Evolutionary conservation across 1,140 invertebrate genomes (phyloP).

Genomic region (Drosophila ercepeae): DNA sequence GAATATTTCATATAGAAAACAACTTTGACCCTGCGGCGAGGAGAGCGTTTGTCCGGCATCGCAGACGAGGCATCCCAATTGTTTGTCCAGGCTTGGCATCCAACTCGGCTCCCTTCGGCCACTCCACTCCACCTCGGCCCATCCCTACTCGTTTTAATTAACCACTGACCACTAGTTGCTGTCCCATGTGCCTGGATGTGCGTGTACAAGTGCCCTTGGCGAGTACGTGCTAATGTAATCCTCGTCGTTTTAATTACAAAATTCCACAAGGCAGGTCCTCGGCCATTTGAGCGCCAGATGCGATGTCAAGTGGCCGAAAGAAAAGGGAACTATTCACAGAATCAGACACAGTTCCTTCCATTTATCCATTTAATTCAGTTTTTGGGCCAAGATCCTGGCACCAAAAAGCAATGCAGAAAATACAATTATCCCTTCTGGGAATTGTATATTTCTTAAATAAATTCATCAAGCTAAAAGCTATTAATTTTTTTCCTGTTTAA

Average conservation of each 20-base stretch:
- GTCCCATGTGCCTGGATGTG: conserved; percentile 10
- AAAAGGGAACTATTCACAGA: conserved; percentile 13
- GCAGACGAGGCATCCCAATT: conserved; percentile 23
- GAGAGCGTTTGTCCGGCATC: background rate
- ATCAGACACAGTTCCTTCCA: conserved; percentile 23
- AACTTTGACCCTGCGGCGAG: conserved; percentile 30
- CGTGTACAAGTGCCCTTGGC: conserved; percentile 9
- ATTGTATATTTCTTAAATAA: too few relatives aligned
- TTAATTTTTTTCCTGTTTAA: too few relatives aligned
- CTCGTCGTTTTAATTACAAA: conserved; percentile 75
- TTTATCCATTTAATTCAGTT: conserved; percentile 74
- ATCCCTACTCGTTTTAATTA: conserved; percentile 61
- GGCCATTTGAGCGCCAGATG: conserved; percentile 26
- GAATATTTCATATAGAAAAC: conserved; percentile 62
- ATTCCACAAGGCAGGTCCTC: conserved; percentile 54
- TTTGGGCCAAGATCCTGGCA: conserved; percentile 35
- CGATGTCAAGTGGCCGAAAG: conserved; percentile 44
- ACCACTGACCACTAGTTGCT: conserved; percentile 74
- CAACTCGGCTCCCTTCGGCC: too few relatives aligned
- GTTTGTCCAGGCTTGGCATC: conserved; percentile 22
- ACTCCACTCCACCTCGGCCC: background rate
- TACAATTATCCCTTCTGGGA: too few relatives aligned
- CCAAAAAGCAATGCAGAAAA: background rate
- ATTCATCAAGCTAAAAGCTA: background rate
- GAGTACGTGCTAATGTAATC: conserved; percentile 74